Percentiles rank a stretch among this genome's conserved stretches.
Conservation (phyloP, 2,888 invertebrate species). For the Meandrusa payeni region DNA sequence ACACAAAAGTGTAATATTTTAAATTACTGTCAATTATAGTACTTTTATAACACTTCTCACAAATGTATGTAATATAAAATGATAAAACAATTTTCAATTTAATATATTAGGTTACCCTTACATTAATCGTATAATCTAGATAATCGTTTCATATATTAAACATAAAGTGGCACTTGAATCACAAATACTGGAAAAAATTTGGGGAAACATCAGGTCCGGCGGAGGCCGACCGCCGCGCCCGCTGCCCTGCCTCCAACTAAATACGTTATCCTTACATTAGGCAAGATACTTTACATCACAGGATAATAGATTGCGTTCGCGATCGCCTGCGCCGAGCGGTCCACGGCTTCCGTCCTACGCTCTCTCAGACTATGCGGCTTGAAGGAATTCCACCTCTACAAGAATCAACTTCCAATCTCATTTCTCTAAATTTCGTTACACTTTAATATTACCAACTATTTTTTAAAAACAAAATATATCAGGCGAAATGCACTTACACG, state of each 20-base stretch:
- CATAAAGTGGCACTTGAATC: conserved; percentile 90
- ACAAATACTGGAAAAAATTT: conserved; percentile 88
- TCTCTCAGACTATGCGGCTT: conserved; percentile 75
- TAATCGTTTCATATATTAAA: conserved; percentile 84
- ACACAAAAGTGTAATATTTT: conserved; percentile 81
- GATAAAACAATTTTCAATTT: conserved; percentile 82
- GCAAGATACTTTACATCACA: conserved; percentile 76
- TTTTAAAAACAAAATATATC: conserved; percentile 58
- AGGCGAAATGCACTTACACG: conserved; percentile 74
- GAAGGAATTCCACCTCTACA: conserved; percentile 71
- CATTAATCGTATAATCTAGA: conserved; percentile 81
- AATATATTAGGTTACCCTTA: conserved; percentile 81
- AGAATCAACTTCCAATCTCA: conserved; percentile 80
- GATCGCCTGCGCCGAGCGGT: conserved; percentile 32
- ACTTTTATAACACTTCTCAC: conserved; percentile 79
- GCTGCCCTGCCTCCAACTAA: conserved; percentile 58
- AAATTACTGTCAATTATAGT: conserved; percentile 79
- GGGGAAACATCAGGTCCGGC: conserved; percentile 78
- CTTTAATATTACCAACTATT: conserved; percentile 72
- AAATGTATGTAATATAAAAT: conserved; percentile 82
- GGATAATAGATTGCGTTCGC: conserved; percentile 53
- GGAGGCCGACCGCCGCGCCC: conserved; percentile 56
- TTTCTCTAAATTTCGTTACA: conserved; percentile 68
- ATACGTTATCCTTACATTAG: conserved; percentile 74
- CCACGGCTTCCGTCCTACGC: conserved; percentile 13